phyloP scores from a whole-genome alignment of 2,888 invertebrate species.

The Oscheius sp. region DNA sequence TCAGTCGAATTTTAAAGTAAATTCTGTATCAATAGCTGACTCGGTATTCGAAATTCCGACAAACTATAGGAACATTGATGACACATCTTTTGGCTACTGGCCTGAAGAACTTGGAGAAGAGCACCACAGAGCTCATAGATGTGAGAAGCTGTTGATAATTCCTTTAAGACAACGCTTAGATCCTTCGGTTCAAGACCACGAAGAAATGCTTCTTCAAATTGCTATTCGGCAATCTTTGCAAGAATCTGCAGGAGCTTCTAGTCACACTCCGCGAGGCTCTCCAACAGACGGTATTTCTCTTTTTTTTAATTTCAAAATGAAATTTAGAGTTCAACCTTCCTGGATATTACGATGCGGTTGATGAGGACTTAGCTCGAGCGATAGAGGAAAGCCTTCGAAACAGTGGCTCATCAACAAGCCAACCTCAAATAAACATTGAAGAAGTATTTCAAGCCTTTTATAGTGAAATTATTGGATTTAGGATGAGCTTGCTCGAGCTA shows the following conservation, averaged over 20 bases:
- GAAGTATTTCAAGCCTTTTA: neutral
- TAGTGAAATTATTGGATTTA: neutral
- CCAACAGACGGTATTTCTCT: neutral
- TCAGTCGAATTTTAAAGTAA: slow-evolving; percentile 27
- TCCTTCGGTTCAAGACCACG: slow-evolving; percentile 31
- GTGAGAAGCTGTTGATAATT: slow-evolving; percentile 1
- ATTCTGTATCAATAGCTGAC: slow-evolving; percentile 35
- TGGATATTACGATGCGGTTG: slow-evolving; percentile 14
- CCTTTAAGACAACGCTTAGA: neutral
- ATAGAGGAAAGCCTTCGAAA: slow-evolving; percentile 24
- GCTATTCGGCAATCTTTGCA: slow-evolving; percentile 54
- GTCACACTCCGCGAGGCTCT: neutral
- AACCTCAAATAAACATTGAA: neutral
- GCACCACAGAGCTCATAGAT: neutral
- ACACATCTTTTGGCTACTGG: slow-evolving; percentile 40
- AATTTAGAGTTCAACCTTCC: neutral
- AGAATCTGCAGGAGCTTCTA: slow-evolving; percentile 4
- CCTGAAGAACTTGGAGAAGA: slow-evolving; percentile 36
- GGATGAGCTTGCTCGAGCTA: slow-evolving; percentile 32
- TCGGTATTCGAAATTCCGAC: slow-evolving; percentile 47
- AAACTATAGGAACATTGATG: slow-evolving; percentile 43
- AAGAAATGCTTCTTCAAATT: slow-evolving; percentile 57
- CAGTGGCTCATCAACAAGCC: neutral
- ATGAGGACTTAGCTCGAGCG: slow-evolving; percentile 24
- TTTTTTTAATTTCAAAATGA: neutral